These are phyloP conservation scores for Tipula vernalis DNA, from an alignment of 2,888 invertebrate species.

Conservation along the genomic window DNA sequence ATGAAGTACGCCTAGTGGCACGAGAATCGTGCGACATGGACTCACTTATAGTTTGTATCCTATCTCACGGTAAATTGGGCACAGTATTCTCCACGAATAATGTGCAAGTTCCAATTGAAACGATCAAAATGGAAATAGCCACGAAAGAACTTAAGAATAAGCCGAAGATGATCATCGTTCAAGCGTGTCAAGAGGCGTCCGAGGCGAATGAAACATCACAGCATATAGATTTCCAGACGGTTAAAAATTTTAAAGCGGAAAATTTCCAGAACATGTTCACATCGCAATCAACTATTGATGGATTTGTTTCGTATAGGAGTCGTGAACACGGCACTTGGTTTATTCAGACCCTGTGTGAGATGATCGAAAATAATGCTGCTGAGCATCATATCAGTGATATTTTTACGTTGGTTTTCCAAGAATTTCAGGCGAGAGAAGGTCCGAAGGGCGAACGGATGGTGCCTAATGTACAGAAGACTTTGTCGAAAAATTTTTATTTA, in stretches of 20 bases:
- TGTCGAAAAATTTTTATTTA: neutral
- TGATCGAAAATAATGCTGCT: constrained; percentile 6
- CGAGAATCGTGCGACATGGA: constrained; percentile 11
- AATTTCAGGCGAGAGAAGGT: neutral
- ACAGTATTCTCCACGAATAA: constrained; percentile 34
- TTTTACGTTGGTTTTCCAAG: neutral
- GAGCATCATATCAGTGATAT: neutral
- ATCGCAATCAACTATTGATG: constrained; percentile 14
- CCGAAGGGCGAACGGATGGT: neutral
- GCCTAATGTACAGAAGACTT: neutral
- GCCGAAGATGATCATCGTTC: constrained; percentile 38
- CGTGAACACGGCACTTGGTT: constrained; percentile 15
- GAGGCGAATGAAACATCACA: neutral
- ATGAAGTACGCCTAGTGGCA: constrained; percentile 10
- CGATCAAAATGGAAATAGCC: constrained; percentile 32
- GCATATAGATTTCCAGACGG: neutral
- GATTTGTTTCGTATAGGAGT: constrained; percentile 11
- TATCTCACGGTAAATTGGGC: constrained; percentile 20
- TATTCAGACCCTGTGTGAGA: constrained; percentile 15
- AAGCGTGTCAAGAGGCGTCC: constrained; percentile 39
- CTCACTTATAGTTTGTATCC: constrained; percentile 16
- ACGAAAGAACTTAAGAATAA: constrained; percentile 29
- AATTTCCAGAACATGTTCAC: constrained; percentile 13
- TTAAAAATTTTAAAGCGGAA: neutral
- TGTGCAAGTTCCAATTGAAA: constrained; percentile 27